These are phyloP conservation scores for Erebia ligea DNA, from an alignment of 2,888 invertebrate genomes.

Conservation along the genomic window DNA sequence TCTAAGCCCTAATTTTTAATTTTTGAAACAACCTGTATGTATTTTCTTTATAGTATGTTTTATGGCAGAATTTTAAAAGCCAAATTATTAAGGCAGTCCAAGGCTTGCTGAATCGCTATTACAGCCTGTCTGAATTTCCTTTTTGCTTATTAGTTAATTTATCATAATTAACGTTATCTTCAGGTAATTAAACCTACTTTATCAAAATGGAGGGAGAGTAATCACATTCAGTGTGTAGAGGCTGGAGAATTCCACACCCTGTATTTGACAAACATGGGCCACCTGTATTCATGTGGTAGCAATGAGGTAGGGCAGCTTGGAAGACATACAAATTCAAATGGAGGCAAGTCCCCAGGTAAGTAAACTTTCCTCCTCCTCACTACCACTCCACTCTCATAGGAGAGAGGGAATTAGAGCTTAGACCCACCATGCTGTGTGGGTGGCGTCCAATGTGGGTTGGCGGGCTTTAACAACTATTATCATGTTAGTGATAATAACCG, in stretches of 20 bases:
- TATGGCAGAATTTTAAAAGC: too few relatives aligned
- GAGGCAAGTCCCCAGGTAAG: conserved; percentile 66
- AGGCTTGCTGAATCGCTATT: neutral
- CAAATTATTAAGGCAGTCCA: too few relatives aligned
- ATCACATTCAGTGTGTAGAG: conserved; percentile 81
- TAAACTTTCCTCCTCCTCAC: too few relatives aligned
- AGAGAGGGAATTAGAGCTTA: too few relatives aligned
- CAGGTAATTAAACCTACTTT: conserved; percentile 79
- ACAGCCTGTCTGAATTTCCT: neutral
- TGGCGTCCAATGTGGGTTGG: too few relatives aligned
- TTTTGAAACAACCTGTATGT: too few relatives aligned
- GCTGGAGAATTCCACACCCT: conserved; percentile 94
- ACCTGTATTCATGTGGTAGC: conserved; percentile 94
- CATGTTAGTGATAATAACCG: too few relatives aligned
- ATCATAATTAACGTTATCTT: neutral
- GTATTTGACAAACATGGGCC: conserved; percentile 89
- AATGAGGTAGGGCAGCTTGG: conserved; percentile 97
- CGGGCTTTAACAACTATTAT: too few relatives aligned
- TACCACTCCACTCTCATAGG: too few relatives aligned
- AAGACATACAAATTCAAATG: conserved; percentile 65
- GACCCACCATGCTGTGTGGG: too few relatives aligned
- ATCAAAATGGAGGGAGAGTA: conserved; percentile 85
- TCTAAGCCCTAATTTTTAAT: neutral
- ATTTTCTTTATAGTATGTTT: too few relatives aligned
- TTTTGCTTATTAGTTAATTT: neutral